Percentiles rank a stretch among this genome's conserved stretches.
Conservation (phyloP, 2,797 vertebrate genomes). For the Sphenodon punctatus region DNA sequence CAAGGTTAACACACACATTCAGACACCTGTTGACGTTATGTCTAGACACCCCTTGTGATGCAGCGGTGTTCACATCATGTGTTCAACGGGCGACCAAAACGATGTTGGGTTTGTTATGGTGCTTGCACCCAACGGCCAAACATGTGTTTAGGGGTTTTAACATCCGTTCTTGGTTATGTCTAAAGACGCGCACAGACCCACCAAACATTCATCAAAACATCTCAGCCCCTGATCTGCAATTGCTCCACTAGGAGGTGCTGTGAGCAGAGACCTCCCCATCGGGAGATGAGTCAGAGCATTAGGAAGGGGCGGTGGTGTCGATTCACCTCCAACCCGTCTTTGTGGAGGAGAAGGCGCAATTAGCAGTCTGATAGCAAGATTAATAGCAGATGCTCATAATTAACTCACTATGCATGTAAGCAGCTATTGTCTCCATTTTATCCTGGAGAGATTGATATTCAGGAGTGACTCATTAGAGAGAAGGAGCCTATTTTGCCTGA, state of each 20-base stretch:
- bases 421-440: constrained; percentile 69
- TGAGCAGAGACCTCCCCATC: rapidly evolving
- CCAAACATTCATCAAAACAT: too few relatives aligned
- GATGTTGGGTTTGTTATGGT: too few relatives aligned
- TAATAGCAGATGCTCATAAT: constrained; percentile 72
- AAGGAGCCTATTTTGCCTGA: constrained; percentile 57
- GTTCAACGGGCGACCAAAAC: too few relatives aligned
- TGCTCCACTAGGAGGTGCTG: rapidly evolving
- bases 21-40: too few relatives aligned
- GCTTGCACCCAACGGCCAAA: too few relatives aligned
- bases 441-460: constrained; percentile 59
- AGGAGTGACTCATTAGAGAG: constrained; percentile 66
- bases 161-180: too few relatives aligned
- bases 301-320: not conserved
- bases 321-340: constrained; percentile 44
- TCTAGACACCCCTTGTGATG: too few relatives aligned
- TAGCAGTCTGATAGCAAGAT: constrained; percentile 69
- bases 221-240: not conserved
- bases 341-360: constrained; percentile 62
- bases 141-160: too few relatives aligned
- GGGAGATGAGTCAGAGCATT: rapidly evolving
- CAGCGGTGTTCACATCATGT: too few relatives aligned
- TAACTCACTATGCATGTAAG: constrained; percentile 69
- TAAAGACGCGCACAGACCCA: too few relatives aligned
- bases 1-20: too few relatives aligned